Percentiles rank a stretch among this genome's conserved stretches.
Conservation (phyloP, 1,140 invertebrate genomes). For the Belonocnema kinseyi region DNA sequence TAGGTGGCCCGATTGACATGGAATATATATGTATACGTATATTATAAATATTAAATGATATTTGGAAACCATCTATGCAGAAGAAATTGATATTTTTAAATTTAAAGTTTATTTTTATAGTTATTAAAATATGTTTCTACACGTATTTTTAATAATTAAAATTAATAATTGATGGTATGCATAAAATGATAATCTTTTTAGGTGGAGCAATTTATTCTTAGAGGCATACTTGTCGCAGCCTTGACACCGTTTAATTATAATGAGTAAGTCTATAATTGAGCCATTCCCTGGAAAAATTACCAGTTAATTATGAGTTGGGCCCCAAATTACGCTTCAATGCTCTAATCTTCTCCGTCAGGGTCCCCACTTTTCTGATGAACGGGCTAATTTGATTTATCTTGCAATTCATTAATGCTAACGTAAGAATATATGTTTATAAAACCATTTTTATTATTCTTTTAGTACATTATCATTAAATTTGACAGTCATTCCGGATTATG, state of each 20-base stretch:
- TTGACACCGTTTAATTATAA: slow-evolving; percentile 82
- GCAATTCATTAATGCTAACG: no score
- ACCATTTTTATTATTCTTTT: slow-evolving; percentile 45
- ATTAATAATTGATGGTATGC: no score
- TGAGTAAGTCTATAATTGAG: slow-evolving; percentile 60
- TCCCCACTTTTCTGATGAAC: no score
- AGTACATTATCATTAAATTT: slow-evolving; percentile 75
- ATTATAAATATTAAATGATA: no score
- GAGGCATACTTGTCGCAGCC: slow-evolving; percentile 81
- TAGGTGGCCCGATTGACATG: no score
- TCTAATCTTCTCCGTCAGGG: neutral
- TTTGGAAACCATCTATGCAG: no score
- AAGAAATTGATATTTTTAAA: no score
- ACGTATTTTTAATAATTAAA: no score
- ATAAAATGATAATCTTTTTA: slow-evolving; percentile 26
- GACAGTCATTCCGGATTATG: slow-evolving; percentile 79
- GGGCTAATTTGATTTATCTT: no score
- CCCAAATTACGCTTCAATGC: neutral
- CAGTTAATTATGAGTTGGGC: neutral
- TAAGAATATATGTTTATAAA: slow-evolving; percentile 31
- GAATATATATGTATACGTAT: no score
- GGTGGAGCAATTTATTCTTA: slow-evolving; percentile 56
- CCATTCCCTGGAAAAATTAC: neutral
- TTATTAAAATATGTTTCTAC: no score
- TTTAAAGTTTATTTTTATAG: no score